Conservation (phyloP, 2,888 invertebrate genomes). For the Plebejus argus region DNA sequence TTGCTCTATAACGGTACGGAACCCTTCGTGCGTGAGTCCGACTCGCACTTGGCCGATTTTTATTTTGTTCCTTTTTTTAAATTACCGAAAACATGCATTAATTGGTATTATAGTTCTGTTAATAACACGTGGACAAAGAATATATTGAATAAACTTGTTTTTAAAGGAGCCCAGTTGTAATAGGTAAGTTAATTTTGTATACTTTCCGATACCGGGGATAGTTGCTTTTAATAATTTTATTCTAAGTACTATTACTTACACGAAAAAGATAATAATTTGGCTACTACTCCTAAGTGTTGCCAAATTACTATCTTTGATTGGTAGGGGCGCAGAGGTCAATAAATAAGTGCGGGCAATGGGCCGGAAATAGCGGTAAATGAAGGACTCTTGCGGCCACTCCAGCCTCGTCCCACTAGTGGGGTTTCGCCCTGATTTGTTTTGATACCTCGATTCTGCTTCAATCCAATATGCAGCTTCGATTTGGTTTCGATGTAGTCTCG, state of each 20-base stretch:
- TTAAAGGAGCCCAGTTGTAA: too few relatives aligned
- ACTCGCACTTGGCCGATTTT: too few relatives aligned
- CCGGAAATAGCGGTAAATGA: constrained; percentile 25
- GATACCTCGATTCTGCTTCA: not conserved
- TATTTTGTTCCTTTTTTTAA: too few relatives aligned
- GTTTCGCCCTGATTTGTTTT: not conserved
- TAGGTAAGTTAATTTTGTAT: not conserved
- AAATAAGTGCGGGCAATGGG: constrained; percentile 22
- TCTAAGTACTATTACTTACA: not conserved
- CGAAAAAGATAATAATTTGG: not conserved
- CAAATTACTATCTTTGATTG: not conserved
- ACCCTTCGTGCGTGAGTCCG: too few relatives aligned
- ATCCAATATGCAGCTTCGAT: not conserved
- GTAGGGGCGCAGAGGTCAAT: not conserved
- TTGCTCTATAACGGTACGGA: too few relatives aligned
- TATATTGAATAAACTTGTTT: too few relatives aligned
- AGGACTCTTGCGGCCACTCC: constrained; percentile 1
- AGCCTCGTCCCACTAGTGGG: not conserved
- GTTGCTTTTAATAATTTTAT: too few relatives aligned
- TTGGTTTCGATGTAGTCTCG: not conserved
- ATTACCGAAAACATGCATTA: too few relatives aligned
- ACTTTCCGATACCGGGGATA: not conserved
- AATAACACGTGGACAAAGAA: too few relatives aligned
- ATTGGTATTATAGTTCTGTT: too few relatives aligned
- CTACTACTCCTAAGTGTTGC: not conserved